Evolutionary conservation across 2,113 vertebrate species (phyloP).

Genomic region (Malurus alboscapulatus): DNA sequence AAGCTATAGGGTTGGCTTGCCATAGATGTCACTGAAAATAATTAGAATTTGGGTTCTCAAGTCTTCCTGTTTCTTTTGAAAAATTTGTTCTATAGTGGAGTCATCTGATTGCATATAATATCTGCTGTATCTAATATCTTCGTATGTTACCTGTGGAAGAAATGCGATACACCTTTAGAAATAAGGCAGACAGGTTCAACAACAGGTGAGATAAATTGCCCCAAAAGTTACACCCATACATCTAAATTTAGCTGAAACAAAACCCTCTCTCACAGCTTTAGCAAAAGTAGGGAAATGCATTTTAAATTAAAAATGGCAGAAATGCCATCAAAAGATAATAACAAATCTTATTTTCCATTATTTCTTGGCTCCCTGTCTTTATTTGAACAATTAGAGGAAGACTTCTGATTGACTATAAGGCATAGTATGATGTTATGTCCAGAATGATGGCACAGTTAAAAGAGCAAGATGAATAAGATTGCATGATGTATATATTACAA

Average conservation of each 20-base stretch:
- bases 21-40: not conserved
- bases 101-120: not conserved
- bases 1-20: not conserved
- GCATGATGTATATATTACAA: accelerated
- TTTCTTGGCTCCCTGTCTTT: not conserved
- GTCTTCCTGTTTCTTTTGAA: not conserved
- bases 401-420: not conserved
- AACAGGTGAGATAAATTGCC: not conserved
- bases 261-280: not conserved
- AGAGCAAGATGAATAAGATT: not conserved
- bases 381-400: not conserved
- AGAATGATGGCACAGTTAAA: not conserved
- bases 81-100: not conserved
- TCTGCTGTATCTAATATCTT: not conserved
- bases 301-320: not conserved
- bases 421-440: not conserved
- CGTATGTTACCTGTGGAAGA: not conserved
- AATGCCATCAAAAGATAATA: not conserved
- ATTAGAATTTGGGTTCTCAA: not conserved
- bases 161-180: not conserved
- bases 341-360: not conserved
- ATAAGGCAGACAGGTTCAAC: not conserved
- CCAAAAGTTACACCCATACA: not conserved
- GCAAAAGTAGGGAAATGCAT: not conserved
- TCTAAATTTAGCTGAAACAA: not conserved